Evolutionary conservation across 2,113 vertebrate genomes (phyloP), one percentile per base, ranked within the genome.

Genomic region (Pterocles gutturalis): DNA sequence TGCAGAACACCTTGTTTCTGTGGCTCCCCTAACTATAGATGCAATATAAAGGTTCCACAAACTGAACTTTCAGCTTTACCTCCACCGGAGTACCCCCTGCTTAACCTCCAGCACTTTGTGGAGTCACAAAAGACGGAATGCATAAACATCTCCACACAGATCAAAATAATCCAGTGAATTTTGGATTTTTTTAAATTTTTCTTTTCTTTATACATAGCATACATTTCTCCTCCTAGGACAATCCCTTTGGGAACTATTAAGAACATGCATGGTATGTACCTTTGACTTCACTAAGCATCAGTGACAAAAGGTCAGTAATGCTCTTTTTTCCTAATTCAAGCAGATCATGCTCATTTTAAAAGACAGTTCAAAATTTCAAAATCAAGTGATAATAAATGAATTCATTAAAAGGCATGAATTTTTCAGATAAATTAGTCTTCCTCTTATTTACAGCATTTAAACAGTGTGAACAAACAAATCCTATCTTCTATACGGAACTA

Each of bases 361-460:
- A 76, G 53, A 51, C 11, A 87, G 18, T 29, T 92, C 54, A 54
- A 89, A 95, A 94, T 34, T 29, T 92, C 54, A 51, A 89, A 95
- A 94, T 34, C n/a, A 85, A 76, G 11, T 20, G 3, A 46, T 76
- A 76, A 83, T 24, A 57, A 6, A 89, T 29, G 78, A 71, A 21
- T 38, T 72, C 28, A 57, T 48, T 83, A 71, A 62, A 81, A 90
- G 11, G 5, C 17, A 75, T 3, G 2, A 10, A 4, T 26, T 73
- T 93, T 93, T 92, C 38, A 54, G 25, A 73, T 49, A 58, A 90
- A 73, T 73, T 57, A 55, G 10, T 45, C 36, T 71, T 61, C 7
- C 16, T 18, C 4, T 43, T 55, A 55, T 62, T 58, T 71, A n/a
- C 5, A 36, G 11, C 41, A 82, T 38, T 90, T 77, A 71, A 79